Conservation (phyloP, 1,140 invertebrate genomes). For the Bombus difficillimus region DNA sequence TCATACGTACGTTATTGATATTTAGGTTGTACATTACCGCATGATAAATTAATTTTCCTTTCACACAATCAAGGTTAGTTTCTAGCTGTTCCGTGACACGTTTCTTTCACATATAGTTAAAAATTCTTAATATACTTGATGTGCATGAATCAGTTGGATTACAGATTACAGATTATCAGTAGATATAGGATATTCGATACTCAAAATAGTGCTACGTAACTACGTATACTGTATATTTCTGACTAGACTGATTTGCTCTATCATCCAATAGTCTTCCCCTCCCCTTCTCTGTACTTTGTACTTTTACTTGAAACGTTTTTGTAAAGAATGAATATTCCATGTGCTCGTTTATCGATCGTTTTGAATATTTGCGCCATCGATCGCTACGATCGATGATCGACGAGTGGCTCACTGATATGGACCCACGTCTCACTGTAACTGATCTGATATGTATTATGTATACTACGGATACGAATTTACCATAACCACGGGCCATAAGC, state of each 20-base stretch:
- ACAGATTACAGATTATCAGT: background rate
- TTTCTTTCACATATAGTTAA: constrained; percentile 13
- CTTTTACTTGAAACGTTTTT: too few species aligned
- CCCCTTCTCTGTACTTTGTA: background rate
- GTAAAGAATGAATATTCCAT: too few species aligned
- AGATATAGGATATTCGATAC: constrained; percentile 1
- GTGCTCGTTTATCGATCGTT: too few species aligned
- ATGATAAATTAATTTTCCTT: constrained; percentile 1
- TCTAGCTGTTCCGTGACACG: background rate
- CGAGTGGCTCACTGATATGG: too few species aligned
- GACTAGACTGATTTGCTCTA: constrained; percentile 25
- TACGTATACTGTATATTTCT: background rate
- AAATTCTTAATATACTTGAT: background rate
- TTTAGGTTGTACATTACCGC: background rate
- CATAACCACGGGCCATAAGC: too few species aligned
- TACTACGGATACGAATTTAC: too few species aligned
- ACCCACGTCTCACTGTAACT: too few species aligned
- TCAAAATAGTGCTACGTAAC: constrained; percentile 28
- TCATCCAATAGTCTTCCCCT: constrained; percentile 25
- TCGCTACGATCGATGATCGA: too few species aligned
- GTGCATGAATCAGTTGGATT: background rate
- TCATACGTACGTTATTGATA: constrained; percentile 5
- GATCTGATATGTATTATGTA: too few species aligned
- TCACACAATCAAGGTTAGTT: background rate
- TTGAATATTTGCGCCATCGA: too few species aligned